Evolutionary conservation across 2,113 vertebrate species (phyloP), one percentile per base, ranked within the genome.

Genomic region (Gila orcuttii): DNA sequence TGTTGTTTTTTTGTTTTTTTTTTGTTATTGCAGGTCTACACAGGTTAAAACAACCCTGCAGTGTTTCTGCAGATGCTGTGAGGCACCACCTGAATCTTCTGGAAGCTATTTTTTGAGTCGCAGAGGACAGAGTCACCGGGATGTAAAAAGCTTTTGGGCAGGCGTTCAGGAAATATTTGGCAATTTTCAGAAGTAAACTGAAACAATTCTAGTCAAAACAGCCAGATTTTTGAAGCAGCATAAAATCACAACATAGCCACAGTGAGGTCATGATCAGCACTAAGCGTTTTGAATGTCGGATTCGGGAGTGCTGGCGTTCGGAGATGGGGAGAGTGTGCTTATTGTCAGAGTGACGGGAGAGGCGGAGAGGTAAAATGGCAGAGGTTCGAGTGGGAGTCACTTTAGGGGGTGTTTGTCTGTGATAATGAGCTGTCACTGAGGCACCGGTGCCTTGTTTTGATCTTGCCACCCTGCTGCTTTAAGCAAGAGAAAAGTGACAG

Each of bases 351-450:
- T 66, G 80, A 87, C 69, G 17, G 80, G 19, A 68, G 66, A 79
- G 59, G 68, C 9, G 57, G 69, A 0, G 36, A 59, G 60, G 79
- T 60, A 69, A 77, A 80, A 68, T 82, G 84, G 60, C 74, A 82
- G 83, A 80, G 86, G 77, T 60, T 81, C 15, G 79, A 85, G 83
- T 68, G 83, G 79, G 79, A 82, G 87, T 68, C 79, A 73, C 62
- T 88, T 78, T 71, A 62, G 87, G 82, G 87, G 85, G 78, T 87
- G 82, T 87, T 84, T 83, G 77, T 87, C 82, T 88, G 87, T 71
- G 82, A 90, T 90, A 90, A 90, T 85, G 78, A 90, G 87, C 89
- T 86, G 85, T 88, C 87, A 88, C 71, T 19, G 7, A 55, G 75
- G 75, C 80, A 75, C 79, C 4, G 28, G 21, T 6, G 73, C 55